Evolutionary conservation across 2,888 invertebrate genomes (phyloP), one percentile per base, ranked within the genome.

Genomic region (Uropetala carovei): DNA sequence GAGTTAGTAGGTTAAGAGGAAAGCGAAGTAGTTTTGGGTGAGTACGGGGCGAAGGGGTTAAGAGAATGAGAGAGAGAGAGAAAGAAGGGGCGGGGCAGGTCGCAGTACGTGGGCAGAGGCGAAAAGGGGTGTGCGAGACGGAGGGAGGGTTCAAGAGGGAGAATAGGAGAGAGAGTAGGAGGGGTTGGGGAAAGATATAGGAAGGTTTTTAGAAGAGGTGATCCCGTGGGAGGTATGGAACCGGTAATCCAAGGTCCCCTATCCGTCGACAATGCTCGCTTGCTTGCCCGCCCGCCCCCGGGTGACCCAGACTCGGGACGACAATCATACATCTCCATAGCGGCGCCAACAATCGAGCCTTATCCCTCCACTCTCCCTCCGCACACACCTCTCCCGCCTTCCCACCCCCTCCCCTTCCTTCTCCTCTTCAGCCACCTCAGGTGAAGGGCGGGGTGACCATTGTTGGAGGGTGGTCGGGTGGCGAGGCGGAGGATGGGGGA

Each of bases 321-420:
- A 75, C 75, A 75, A 75, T 75, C 75, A 75, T 75, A 75, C 75
- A 75, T 75, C 75, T 75, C 75, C 75, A 75, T 75, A 75, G 75
- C 75, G 75, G 75, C 75, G 75, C 75, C 75, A 75, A 75, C 75
- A 75, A 75, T 75, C 27, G 75, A 75, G 75, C 27, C 75, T 75
- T 75, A 75, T 75, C 75, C 75, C 75, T 22, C 75, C 75, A 13
- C 75, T 5, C 43, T 5, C 43, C 1, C 43, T 43, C 43, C 43
- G 3, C 43, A 1, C 5, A 1, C 43, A 43, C 43, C 1, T 5
- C 1, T 5, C 5, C 43, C 5, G 3, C 43, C 43, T 3, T 5
- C 43, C 43, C 43, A 5, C 1, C 43, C 43, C 43, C 43, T 43
- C 43, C 43, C 5, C 43, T 43, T 43, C 1, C 43, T 5, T 5